Evolutionary conservation across 2,797 vertebrate genomes (phyloP).

Genomic region (Neosilurus mollespiculum): DNA sequence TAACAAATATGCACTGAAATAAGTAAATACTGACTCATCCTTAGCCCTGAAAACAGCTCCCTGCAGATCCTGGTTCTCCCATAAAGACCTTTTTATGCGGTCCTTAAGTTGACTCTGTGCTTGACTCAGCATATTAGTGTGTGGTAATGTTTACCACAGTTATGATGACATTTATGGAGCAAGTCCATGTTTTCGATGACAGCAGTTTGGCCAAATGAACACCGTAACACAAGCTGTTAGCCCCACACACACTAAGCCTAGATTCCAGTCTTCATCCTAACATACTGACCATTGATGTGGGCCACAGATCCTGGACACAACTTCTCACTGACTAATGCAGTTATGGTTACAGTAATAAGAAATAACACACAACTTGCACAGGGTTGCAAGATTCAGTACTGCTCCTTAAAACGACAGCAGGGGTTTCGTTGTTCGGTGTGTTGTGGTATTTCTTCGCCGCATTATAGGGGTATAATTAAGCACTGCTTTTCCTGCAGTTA

Average conservation of each 20-base stretch:
- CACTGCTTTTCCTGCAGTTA: constrained; percentile 18
- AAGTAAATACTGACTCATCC: neutral
- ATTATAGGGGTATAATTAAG: neutral
- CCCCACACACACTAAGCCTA: constrained; percentile 13
- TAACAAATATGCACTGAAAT: neutral
- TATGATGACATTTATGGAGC: constrained; percentile 23
- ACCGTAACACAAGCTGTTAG: constrained; percentile 30
- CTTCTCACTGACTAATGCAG: neutral
- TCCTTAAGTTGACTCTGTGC: neutral
- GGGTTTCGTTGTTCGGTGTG: neutral
- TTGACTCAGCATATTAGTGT: no score
- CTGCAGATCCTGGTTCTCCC: neutral
- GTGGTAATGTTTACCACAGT: neutral
- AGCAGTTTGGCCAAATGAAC: constrained; percentile 32
- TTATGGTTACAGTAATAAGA: neutral
- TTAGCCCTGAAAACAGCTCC: neutral
- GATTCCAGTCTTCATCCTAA: constrained; percentile 6
- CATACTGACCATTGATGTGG: constrained; percentile 13
- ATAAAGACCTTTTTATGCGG: constrained; percentile 5
- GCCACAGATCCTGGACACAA: neutral
- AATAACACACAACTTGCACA: neutral
- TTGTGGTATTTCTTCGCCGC: neutral
- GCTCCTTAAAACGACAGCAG: neutral
- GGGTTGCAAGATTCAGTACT: neutral
- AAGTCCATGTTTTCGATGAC: constrained; percentile 37